phyloP scores from a whole-genome alignment of 2,113 vertebrate genomes.

The Aix galericulata region DNA sequence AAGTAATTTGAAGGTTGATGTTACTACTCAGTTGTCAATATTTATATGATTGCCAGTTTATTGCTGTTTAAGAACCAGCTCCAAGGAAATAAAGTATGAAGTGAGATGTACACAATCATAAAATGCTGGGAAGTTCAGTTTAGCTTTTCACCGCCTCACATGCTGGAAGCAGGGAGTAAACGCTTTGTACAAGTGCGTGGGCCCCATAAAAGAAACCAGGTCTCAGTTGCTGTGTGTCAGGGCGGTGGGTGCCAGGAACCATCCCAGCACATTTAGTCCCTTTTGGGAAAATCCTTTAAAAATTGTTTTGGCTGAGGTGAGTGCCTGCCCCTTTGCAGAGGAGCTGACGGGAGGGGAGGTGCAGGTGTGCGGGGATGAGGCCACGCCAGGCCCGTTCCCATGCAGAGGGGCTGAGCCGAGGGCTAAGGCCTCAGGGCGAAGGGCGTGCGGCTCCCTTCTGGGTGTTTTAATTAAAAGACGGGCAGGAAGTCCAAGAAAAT shows the following conservation, averaged over 20 bases:
- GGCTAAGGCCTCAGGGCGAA: neutral
- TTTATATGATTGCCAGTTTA: neutral
- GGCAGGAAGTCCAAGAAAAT: conserved; percentile 54
- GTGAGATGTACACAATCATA: accelerated
- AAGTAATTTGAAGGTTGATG: neutral
- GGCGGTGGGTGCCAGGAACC: neutral
- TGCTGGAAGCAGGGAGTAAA: neutral
- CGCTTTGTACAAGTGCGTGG: neutral
- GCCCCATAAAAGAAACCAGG: neutral
- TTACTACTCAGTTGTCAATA: neutral
- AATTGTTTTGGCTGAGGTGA: neutral
- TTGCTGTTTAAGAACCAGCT: neutral
- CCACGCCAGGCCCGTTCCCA: neutral
- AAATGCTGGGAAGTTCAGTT: neutral
- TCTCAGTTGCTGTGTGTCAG: neutral
- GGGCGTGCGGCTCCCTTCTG: neutral
- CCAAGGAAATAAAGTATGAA: neutral
- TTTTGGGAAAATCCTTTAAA: neutral
- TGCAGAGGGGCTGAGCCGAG: neutral
- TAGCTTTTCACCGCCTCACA: neutral
- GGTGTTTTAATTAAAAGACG: conserved; percentile 26
- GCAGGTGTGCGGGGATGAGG: neutral
- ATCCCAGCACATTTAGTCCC: neutral
- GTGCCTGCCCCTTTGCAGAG: neutral
- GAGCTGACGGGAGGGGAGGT: neutral